Conservation (phyloP, 2,113 vertebrate species). For the Columbina picui region DNA sequence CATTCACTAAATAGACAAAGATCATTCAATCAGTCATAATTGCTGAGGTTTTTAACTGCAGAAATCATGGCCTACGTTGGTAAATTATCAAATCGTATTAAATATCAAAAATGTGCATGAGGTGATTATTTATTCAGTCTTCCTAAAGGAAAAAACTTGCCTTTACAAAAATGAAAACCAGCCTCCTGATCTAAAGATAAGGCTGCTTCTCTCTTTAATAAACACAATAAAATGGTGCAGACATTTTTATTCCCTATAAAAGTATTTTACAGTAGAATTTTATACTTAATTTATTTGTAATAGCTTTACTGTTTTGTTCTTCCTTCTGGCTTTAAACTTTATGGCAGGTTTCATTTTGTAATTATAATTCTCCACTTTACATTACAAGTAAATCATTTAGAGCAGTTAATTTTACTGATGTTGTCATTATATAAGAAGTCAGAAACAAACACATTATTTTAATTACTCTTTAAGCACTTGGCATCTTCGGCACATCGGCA, state of each 20-base stretch:
- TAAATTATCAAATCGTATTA: not conserved
- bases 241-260: conserved; percentile 52
- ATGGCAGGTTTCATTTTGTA: conserved; percentile 61
- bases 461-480: conserved; percentile 66
- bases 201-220: conserved; percentile 23
- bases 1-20: not conserved
- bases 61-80: not conserved
- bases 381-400: conserved; percentile 61
- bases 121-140: not conserved
- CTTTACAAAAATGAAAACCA: not conserved
- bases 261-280: conserved; percentile 61
- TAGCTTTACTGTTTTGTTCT: conserved; percentile 42
- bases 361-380: conserved; percentile 62
- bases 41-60: not conserved
- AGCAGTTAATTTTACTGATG: conserved; percentile 66
- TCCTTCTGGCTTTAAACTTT: conserved; percentile 65
- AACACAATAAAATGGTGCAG: conserved; percentile 28
- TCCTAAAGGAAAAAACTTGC: not conserved
- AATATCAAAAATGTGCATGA: not conserved
- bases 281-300: conserved; percentile 66
- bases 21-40: not conserved
- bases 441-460: conserved; percentile 71
- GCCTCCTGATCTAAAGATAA: not conserved
- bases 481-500: not conserved
- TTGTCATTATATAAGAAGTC: conserved; percentile 52